phyloP scores from a whole-genome alignment of 2,797 vertebrate genomes.

The Chloroceryle inda region DNA sequence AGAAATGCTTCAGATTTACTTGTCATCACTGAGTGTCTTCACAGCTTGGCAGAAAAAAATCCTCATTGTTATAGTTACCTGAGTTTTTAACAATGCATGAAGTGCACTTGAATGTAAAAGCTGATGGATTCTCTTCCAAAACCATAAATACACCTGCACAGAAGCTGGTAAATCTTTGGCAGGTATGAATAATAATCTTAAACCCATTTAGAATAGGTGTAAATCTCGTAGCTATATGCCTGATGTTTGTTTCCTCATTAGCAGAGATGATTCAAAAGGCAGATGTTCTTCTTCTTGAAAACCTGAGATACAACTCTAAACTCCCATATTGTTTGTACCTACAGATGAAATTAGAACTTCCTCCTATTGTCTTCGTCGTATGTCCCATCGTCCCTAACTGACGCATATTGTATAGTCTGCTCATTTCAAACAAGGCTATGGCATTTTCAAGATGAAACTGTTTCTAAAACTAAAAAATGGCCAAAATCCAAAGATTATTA shows the following conservation, averaged over 20 bases:
- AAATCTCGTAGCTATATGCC: not conserved
- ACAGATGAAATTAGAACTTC: constrained; percentile 82
- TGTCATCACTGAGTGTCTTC: not conserved
- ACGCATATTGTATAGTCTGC: constrained; percentile 73
- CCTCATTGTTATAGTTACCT: accelerated
- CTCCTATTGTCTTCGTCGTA: constrained; percentile 79
- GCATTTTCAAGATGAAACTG: constrained; percentile 26
- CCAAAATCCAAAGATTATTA: constrained; percentile 73
- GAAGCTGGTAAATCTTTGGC: not conserved
- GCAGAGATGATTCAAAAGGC: constrained; percentile 67
- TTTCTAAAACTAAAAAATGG: constrained; percentile 64
- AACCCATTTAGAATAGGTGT: not conserved
- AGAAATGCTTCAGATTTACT: not conserved
- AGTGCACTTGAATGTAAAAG: not conserved
- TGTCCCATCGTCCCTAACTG: constrained; percentile 76
- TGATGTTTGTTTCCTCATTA: not conserved
- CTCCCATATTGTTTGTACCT: constrained; percentile 81
- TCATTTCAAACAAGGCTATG: constrained; percentile 54
- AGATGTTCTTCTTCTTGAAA: constrained; percentile 76
- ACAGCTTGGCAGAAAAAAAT: not conserved
- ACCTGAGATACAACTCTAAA: constrained; percentile 27
- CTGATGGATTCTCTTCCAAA: not conserved
- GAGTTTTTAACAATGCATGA: not conserved
- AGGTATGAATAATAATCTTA: not conserved
- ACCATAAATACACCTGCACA: not conserved